A percentile compares a stretch with the other conserved stretches of the same genome.
Conservation (phyloP, 2,113 vertebrate genomes). For the Salminus brasiliensis region DNA sequence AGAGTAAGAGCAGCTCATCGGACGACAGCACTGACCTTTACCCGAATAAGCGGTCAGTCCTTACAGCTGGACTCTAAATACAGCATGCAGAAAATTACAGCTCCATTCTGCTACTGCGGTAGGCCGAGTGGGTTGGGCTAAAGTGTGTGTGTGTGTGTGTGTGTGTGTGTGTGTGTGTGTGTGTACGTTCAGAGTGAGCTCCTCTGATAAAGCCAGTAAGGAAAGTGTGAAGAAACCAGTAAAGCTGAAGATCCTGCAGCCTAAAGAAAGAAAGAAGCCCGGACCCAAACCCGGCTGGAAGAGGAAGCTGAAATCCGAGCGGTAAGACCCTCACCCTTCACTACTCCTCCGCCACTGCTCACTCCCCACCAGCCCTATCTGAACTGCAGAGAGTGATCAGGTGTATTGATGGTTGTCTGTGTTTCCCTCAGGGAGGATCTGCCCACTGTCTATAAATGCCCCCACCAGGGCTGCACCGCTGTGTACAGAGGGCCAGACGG, state of each 20-base stretch:
- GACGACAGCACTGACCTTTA: slow-evolving; percentile 84
- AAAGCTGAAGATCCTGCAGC: slow-evolving; percentile 71
- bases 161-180: neutral
- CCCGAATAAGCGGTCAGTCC: slow-evolving; percentile 81
- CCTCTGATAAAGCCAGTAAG: slow-evolving; percentile 75
- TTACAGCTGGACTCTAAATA: neutral
- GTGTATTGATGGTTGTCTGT: neutral
- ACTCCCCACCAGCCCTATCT: too few relatives aligned
- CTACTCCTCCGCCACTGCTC: neutral
- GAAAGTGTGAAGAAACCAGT: slow-evolving; percentile 42
- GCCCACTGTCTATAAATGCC: slow-evolving; percentile 97
- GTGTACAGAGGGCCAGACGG: slow-evolving; percentile 93
- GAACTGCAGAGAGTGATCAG: neutral
- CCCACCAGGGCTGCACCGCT: slow-evolving; percentile 92
- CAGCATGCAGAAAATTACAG: too few relatives aligned
- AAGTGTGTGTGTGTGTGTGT: neutral
- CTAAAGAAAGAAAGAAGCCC: slow-evolving; percentile 87
- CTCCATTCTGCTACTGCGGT: too few relatives aligned
- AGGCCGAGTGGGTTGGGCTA: too few relatives aligned
- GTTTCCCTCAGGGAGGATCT: slow-evolving; percentile 87
- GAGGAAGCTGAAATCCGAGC: slow-evolving; percentile 87
- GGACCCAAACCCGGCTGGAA: slow-evolving; percentile 98
- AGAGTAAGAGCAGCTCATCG: slow-evolving; percentile 72
- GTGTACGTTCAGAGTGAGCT: slow-evolving; percentile 43
- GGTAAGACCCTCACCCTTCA: slow-evolving; percentile 64